These are phyloP conservation scores for Urocyon cinereoargenteus DNA, from an alignment of 2,797 vertebrate species.

Conservation along the genomic window DNA sequence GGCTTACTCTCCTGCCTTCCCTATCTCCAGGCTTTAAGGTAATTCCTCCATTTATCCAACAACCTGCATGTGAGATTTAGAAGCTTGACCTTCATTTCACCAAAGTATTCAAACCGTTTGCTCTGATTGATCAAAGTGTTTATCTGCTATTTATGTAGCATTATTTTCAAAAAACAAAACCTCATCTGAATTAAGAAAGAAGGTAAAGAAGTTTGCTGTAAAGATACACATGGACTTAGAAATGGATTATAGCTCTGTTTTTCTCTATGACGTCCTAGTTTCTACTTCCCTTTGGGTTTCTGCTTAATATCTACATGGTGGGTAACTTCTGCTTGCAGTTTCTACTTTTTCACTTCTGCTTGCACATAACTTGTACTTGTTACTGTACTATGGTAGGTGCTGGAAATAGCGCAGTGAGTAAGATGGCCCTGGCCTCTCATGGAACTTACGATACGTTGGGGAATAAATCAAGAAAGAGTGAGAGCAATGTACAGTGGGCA, in stretches of 20 bases:
- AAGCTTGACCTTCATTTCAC: background rate
- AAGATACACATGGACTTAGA: background rate
- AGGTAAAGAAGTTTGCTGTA: background rate
- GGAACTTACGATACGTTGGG: background rate
- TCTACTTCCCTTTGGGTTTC: slow-evolving; percentile 24
- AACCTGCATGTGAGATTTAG: background rate
- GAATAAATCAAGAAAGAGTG: background rate
- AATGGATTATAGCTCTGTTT: background rate
- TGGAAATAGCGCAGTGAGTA: slow-evolving; percentile 15
- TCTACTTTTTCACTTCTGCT: slow-evolving; percentile 45
- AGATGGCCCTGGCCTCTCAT: background rate
- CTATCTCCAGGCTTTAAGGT: background rate
- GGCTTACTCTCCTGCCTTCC: background rate
- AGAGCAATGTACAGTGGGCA: background rate
- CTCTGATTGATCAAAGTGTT: background rate
- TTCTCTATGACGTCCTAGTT: background rate
- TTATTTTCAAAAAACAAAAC: slow-evolving; percentile 23
- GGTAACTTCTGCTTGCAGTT: slow-evolving; percentile 44
- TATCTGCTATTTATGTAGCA: background rate
- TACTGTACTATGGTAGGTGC: background rate
- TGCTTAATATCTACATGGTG: background rate
- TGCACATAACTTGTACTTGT: background rate
- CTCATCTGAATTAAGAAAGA: background rate
- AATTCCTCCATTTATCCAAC: background rate
- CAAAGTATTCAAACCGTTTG: background rate